Conservation (phyloP, 1,140 invertebrate genomes). For the Zaprionus gabonicus region DNA sequence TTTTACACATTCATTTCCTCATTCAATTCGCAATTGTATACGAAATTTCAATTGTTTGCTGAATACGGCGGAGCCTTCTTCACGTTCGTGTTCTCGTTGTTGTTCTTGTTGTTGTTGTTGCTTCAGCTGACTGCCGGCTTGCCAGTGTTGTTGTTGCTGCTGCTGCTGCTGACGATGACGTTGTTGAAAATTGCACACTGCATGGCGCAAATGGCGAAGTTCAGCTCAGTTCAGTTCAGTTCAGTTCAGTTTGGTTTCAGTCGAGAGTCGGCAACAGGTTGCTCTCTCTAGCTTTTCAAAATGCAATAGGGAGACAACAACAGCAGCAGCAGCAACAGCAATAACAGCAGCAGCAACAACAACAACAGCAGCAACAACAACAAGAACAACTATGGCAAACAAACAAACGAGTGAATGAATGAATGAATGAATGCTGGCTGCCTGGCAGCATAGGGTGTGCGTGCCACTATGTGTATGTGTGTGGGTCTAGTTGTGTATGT, state of each 20-base stretch:
- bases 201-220: conserved; percentile 79
- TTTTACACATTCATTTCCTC: conserved; percentile 83
- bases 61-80: conserved; percentile 54
- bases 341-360: conserved; percentile 31
- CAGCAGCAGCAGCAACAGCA: conserved; percentile 31
- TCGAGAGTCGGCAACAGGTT: conserved; percentile 61
- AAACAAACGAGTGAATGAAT: conserved; percentile 68
- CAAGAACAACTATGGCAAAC: conserved; percentile 46
- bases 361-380: conserved; percentile 35
- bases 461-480: conserved; percentile 20
- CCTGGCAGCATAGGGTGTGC: conserved; percentile 9
- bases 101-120: conserved; percentile 29
- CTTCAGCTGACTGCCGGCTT: conserved; percentile 19
- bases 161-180: conserved; percentile 59
- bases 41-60: conserved; percentile 82
- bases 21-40: conserved; percentile 83
- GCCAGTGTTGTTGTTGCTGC: conserved; percentile 21
- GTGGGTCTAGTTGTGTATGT: conserved; percentile 50
- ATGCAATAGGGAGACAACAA: conserved; percentile 74
- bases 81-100: conserved; percentile 24
- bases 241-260: conserved; percentile 45
- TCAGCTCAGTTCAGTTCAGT: conserved; percentile 49
- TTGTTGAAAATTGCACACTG: conserved; percentile 81
- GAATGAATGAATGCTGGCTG: conserved; percentile 26
- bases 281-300: conserved; percentile 76